phyloP scores from a whole-genome alignment of 2,888 invertebrate genomes.

The Xestia sexstrigata region DNA sequence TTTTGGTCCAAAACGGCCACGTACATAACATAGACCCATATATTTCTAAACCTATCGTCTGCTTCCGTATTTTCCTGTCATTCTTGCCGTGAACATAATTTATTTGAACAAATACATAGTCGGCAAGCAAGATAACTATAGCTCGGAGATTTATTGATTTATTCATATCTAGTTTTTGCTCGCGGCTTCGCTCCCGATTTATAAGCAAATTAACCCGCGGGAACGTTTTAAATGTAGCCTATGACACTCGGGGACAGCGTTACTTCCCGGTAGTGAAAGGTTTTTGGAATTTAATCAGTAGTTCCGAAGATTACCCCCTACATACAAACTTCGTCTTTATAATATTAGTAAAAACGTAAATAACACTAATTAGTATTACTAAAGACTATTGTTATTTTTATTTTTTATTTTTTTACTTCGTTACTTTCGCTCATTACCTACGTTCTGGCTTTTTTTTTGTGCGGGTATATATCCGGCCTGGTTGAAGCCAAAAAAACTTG shows the following conservation, averaged over 20 bases:
- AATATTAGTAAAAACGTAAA: no score
- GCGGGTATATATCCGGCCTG: neutral
- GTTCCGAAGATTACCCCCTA: no score
- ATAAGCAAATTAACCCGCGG: no score
- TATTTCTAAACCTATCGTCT: conserved; percentile 32
- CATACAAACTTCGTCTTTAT: no score
- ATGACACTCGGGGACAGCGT: no score
- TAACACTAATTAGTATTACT: neutral
- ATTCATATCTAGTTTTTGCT: neutral
- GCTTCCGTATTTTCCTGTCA: conserved; percentile 46
- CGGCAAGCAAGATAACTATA: conserved; percentile 28
- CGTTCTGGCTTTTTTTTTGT: neutral
- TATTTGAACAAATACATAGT: conserved; percentile 64
- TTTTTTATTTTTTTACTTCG: neutral
- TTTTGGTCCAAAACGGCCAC: neutral
- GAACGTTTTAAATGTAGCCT: no score
- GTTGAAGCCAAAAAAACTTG: neutral
- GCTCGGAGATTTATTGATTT: conserved; percentile 35
- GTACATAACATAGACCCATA: neutral
- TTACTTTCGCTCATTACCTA: neutral
- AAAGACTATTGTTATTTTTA: neutral
- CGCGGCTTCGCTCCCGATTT: no score
- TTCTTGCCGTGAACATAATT: conserved; percentile 58
- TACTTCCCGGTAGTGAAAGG: no score
- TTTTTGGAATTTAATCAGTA: no score